These are phyloP conservation scores for Tetraneura akinire DNA, from an alignment of 1,140 invertebrate genomes.

Conservation along the genomic window DNA sequence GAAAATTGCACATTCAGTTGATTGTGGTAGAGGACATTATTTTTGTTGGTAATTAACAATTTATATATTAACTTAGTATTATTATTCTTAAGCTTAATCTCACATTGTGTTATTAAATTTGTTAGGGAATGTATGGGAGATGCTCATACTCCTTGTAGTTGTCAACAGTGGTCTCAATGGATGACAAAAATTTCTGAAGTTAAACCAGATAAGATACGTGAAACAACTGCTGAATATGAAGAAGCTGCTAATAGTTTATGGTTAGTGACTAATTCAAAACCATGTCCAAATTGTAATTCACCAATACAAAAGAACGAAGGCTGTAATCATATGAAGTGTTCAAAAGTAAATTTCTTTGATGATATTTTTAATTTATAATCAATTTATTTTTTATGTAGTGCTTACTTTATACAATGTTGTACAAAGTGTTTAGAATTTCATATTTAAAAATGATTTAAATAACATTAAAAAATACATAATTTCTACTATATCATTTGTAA, in stretches of 20 bases:
- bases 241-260: slow-evolving; percentile 72
- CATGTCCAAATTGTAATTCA: slow-evolving; percentile 73
- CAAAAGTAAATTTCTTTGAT: slow-evolving; percentile 63
- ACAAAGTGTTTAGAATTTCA: too few species aligned
- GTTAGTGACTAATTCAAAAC: slow-evolving; percentile 75
- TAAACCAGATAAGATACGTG: slow-evolving; percentile 67
- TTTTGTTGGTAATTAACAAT: slow-evolving; percentile 69
- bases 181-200: slow-evolving; percentile 67
- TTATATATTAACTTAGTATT: too few species aligned
- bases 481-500: too few species aligned
- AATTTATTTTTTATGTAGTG: too few species aligned
- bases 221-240: slow-evolving; percentile 66
- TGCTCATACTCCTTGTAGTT: slow-evolving; percentile 71
- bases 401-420: too few species aligned
- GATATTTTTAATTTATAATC: not conserved
- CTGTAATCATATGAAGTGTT: slow-evolving; percentile 79
- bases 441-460: too few species aligned
- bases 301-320: slow-evolving; percentile 79
- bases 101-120: not conserved
- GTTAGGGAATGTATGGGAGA: slow-evolving; percentile 67
- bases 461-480: too few species aligned
- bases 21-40: slow-evolving; percentile 73
- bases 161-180: slow-evolving; percentile 71
- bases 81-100: not conserved
- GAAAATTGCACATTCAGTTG: slow-evolving; percentile 68